Conservation (phyloP, 2,797 vertebrate species). For the Ctenosaura bakeri region DNA sequence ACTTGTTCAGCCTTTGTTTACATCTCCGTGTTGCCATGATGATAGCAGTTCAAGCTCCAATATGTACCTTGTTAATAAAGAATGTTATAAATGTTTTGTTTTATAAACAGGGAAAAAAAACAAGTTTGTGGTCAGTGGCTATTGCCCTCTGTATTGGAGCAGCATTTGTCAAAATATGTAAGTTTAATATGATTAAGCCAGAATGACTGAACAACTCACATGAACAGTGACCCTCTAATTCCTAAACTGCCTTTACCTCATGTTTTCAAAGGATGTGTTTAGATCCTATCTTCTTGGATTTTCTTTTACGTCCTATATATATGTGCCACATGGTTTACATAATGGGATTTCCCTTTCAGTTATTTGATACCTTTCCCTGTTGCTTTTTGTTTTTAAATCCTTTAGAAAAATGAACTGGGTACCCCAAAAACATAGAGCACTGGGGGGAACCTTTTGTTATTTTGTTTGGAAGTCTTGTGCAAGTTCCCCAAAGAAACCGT, state of each 20-base stretch:
- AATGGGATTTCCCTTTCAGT: neutral
- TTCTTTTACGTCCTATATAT: neutral
- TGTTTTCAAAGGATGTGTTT: neutral
- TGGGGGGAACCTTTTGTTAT: neutral
- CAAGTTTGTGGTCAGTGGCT: neutral
- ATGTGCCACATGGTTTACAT: neutral
- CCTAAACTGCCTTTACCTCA: neutral
- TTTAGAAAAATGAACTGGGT: neutral
- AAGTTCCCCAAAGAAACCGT: no score
- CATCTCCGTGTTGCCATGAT: neutral
- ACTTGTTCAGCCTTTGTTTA: constrained; percentile 64
- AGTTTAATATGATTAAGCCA: constrained; percentile 1
- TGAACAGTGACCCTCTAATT: neutral
- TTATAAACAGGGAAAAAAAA: constrained; percentile 10
- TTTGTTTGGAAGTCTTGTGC: neutral
- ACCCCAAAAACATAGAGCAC: neutral
- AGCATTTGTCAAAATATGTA: neutral
- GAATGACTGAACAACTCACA: constrained; percentile 13
- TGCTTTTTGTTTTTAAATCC: neutral
- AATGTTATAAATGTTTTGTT: constrained; percentile 25
- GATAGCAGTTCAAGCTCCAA: constrained; percentile 21
- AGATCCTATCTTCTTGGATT: neutral
- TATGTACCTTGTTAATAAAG: constrained; percentile 19
- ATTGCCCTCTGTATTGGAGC: neutral
- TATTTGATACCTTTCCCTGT: neutral